Conservation (phyloP, 2,113 vertebrate species). For the Engystomops pustulosus region DNA sequence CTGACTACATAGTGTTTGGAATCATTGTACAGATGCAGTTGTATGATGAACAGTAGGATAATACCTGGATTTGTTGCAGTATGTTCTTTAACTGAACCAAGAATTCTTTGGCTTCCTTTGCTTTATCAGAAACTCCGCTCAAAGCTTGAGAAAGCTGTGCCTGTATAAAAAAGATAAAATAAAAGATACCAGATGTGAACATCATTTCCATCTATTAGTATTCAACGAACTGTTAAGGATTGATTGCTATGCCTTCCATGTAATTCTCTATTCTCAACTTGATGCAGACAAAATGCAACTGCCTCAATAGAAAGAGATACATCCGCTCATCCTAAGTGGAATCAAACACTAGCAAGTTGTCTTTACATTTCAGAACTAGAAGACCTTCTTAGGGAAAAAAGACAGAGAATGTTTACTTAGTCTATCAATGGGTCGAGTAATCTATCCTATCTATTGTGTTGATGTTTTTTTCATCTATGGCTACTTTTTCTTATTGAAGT, state of each 20-base stretch:
- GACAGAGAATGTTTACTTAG: not conserved
- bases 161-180: slow-evolving; percentile 71
- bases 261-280: not conserved
- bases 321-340: not conserved
- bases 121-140: slow-evolving; percentile 95
- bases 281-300: not conserved
- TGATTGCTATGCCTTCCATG: slow-evolving; percentile 22
- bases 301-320: not conserved
- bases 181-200: slow-evolving; percentile 10
- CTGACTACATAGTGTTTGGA: not conserved
- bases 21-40: not conserved
- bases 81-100: slow-evolving; percentile 95
- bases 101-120: slow-evolving; percentile 98
- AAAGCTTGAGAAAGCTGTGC: slow-evolving; percentile 95
- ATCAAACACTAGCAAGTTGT: slow-evolving; percentile 8
- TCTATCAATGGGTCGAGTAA: not conserved
- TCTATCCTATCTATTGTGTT: no score
- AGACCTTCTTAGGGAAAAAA: not conserved
- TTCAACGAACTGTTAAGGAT: not conserved
- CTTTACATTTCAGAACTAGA: not conserved
- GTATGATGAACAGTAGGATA: not conserved
- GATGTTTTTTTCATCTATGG: not conserved
- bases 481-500: not conserved
- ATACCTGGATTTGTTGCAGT: slow-evolving; percentile 96
- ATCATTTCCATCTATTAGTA: slow-evolving; percentile 27